Evolutionary conservation across 2,113 vertebrate species (phyloP), one percentile per base, ranked within the genome.

Genomic region (Craseonycteris thonglongyai): DNA sequence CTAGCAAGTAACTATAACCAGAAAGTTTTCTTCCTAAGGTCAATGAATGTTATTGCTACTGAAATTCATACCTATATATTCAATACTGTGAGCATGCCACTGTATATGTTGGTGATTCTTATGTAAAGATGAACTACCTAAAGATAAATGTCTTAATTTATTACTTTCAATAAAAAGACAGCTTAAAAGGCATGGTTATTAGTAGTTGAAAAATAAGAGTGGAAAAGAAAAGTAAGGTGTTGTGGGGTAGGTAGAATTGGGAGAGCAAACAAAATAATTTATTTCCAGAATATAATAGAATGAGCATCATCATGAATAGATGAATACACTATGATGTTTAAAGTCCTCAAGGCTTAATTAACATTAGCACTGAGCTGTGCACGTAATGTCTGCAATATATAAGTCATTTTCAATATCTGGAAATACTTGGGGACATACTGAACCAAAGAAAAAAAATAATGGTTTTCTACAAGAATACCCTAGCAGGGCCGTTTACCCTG

Each of bases 81-180:
- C 35, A 69, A 40, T 16, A 86, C 92, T 95, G 76, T 92, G 95
- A 96, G 63, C 28, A 4, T 24, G 30, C 38, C 47, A 6, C 49
- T 47, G 42, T 92, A 42, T 87, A 65, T 66, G 38, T 24, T 65
- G 59, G 54, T 63, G n/a, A 84, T 56, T 85, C 65, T 75, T 58
- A 91, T 51, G 35, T 40, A 51, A 66, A 78, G 19, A 61, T 66
- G 69, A 93, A 71, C 74, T 7, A 84, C 88, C 45, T 81, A 42
- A 72, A 49, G 30, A 94, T 74, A 40, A 66, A 63, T 76, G 54
- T 94, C 65, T 84, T 97, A 97, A 97, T 96, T 97, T 96, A 97
- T 96, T 97, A 85, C 93, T 95, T 97, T 94, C 95, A 97, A 95
- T 97, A 92, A 97, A 97, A 97, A 95, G 66, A 80, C 14, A 90